A percentile compares a stretch with the other conserved stretches of the same genome.
phyloP scores from a whole-genome alignment of 2,888 invertebrate genomes.

The Caenorhabditis virilis region DNA sequence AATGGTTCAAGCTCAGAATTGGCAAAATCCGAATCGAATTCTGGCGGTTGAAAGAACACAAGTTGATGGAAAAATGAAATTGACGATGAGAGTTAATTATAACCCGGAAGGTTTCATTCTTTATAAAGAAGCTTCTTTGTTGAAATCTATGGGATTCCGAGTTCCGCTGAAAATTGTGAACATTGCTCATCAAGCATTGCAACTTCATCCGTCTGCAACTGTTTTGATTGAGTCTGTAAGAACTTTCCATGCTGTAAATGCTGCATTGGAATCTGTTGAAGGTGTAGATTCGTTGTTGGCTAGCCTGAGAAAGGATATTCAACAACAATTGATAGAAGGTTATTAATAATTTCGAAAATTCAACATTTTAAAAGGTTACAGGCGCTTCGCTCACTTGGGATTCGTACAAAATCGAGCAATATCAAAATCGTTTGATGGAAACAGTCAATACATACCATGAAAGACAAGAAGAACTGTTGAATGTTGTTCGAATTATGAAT shows the following conservation, averaged over 20 bases:
- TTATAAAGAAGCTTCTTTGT: constrained; percentile 89
- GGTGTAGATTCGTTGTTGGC: constrained; percentile 93
- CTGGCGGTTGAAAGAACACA: constrained; percentile 39
- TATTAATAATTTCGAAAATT: constrained; percentile 6
- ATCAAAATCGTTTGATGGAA: constrained; percentile 78
- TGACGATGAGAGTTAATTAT: constrained; percentile 89
- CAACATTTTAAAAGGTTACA: constrained; percentile 66
- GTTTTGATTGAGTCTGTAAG: constrained; percentile 70
- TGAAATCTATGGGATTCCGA: constrained; percentile 92
- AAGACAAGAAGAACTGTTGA: constrained; percentile 83
- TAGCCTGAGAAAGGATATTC: constrained; percentile 89
- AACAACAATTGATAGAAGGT: constrained; percentile 82
- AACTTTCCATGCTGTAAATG: constrained; percentile 90
- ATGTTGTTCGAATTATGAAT: constrained; percentile 93
- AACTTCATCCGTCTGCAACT: constrained; percentile 41
- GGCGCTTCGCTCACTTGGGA: constrained; percentile 92
- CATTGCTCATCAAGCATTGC: constrained; percentile 85
- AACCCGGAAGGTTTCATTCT: constrained; percentile 95
- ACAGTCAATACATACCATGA: constrained; percentile 88
- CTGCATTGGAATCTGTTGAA: constrained; percentile 79
- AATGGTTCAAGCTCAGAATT: constrained; percentile 28
- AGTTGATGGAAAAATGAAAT: constrained; percentile 72
- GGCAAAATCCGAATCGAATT: constrained; percentile 25
- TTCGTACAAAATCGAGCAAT: constrained; percentile 83
- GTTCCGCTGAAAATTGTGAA: constrained; percentile 97